phyloP scores from a whole-genome alignment of 2,888 invertebrate genomes.

The Drosophila melanosoma region DNA sequence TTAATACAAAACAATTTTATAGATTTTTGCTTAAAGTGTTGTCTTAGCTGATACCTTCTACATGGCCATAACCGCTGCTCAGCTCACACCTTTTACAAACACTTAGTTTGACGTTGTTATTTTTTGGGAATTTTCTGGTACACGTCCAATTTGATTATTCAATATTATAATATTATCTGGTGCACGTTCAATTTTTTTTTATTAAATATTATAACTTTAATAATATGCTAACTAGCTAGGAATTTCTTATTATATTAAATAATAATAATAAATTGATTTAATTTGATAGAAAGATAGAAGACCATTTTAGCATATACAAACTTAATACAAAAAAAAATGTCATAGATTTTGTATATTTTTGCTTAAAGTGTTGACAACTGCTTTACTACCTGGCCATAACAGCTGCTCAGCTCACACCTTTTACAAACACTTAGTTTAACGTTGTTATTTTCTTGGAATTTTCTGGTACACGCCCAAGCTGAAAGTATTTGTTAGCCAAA shows the following conservation, averaged over 20 bases:
- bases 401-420: conserved; percentile 13
- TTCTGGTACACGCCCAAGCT: conserved; percentile 27
- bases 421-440: conserved; percentile 8
- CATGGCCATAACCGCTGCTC: neutral
- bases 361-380: neutral
- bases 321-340: neutral
- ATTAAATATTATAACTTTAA: too few relatives aligned
- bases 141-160: conserved; percentile 13
- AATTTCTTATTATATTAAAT: too few relatives aligned
- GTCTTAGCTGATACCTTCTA: too few relatives aligned
- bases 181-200: conserved; percentile 7
- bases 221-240: too few relatives aligned
- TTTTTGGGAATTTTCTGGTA: conserved; percentile 46
- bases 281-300: neutral
- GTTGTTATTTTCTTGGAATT: conserved; percentile 46
- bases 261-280: too few relatives aligned
- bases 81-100: conserved; percentile 13
- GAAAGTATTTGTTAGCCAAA: conserved; percentile 34
- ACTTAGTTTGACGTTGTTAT: conserved; percentile 22
- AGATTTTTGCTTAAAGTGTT: neutral
- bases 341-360: neutral
- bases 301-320: too few relatives aligned
- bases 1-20: neutral
- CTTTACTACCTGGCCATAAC: neutral
- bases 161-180: neutral